Conservation (phyloP, 2,113 vertebrate species). For the Clinocottus analis region DNA sequence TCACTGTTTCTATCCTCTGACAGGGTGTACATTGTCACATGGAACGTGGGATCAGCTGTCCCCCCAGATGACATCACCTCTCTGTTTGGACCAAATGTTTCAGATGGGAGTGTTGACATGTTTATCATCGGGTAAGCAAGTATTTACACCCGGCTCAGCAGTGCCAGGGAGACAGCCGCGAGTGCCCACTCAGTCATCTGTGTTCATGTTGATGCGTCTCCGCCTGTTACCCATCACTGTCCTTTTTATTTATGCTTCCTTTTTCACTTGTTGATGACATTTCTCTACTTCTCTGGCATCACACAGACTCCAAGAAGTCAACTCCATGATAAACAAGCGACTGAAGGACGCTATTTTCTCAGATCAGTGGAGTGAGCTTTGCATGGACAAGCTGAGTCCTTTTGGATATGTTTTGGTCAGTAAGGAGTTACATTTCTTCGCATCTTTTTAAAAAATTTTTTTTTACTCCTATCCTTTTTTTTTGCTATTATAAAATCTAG, state of each 20-base stretch:
- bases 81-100: conserved; percentile 89
- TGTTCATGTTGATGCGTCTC: conserved; percentile 36
- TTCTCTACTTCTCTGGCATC: conserved; percentile 42
- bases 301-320: conserved; percentile 94
- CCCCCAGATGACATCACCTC: conserved; percentile 92
- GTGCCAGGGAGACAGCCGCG: conserved; percentile 63
- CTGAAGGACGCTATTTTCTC: conserved; percentile 97
- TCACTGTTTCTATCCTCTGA: conserved; percentile 18
- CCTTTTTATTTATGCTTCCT: background rate
- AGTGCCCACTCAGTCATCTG: conserved; percentile 74
- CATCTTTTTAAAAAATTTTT: background rate
- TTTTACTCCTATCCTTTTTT: background rate
- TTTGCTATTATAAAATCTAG: background rate
- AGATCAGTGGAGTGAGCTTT: conserved; percentile 97
- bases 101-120: conserved; percentile 88
- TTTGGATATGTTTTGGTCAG: conserved; percentile 95
- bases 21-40: conserved; percentile 95
- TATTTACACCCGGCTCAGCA: conserved; percentile 43
- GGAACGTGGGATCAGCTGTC: conserved; percentile 96
- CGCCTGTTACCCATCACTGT: conserved; percentile 30
- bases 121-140: conserved; percentile 94
- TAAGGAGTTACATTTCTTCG: conserved; percentile 13
- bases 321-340: conserved; percentile 96
- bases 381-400: conserved; percentile 93
- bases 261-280: conserved; percentile 10